These are phyloP conservation scores for Oscheius sp. DNA, from an alignment of 2,888 invertebrate genomes.

Conservation along the genomic window DNA sequence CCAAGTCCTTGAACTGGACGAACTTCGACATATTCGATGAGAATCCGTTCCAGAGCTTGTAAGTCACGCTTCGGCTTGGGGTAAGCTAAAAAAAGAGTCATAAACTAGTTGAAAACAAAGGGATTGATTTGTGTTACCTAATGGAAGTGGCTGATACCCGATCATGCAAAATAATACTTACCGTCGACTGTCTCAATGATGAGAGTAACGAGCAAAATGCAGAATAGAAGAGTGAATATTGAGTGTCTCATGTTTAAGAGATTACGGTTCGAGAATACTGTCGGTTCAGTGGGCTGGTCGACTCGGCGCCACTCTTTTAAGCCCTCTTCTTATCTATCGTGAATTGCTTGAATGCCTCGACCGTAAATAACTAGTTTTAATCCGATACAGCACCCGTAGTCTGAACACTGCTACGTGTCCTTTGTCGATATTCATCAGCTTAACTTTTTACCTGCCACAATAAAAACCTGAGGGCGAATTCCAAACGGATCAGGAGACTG, in stretches of 20 bases:
- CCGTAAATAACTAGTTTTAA: slow-evolving; percentile 25
- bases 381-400: slow-evolving; percentile 25
- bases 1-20: slow-evolving; percentile 18
- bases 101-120: neutral
- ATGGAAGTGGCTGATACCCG: neutral
- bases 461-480: too few relatives aligned
- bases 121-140: neutral
- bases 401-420: too few relatives aligned
- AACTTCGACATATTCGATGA: slow-evolving; percentile 23
- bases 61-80: slow-evolving; percentile 30
- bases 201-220: neutral
- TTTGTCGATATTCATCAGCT: too few relatives aligned
- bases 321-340: neutral
- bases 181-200: slow-evolving; percentile 8
- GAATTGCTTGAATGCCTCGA: slow-evolving; percentile 26
- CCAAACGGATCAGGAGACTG: too few relatives aligned
- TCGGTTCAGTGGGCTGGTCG: slow-evolving; percentile 22
- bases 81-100: slow-evolving; percentile 17
- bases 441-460: too few relatives aligned
- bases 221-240: slow-evolving; percentile 5
- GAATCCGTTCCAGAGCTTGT: slow-evolving; percentile 27
- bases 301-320: slow-evolving; percentile 25
- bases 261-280: slow-evolving; percentile 13
- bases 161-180: neutral
- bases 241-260: slow-evolving; percentile 12